Evolutionary conservation across 1,140 invertebrate species (phyloP).

Genomic region (Heliconius eleuchia): DNA sequence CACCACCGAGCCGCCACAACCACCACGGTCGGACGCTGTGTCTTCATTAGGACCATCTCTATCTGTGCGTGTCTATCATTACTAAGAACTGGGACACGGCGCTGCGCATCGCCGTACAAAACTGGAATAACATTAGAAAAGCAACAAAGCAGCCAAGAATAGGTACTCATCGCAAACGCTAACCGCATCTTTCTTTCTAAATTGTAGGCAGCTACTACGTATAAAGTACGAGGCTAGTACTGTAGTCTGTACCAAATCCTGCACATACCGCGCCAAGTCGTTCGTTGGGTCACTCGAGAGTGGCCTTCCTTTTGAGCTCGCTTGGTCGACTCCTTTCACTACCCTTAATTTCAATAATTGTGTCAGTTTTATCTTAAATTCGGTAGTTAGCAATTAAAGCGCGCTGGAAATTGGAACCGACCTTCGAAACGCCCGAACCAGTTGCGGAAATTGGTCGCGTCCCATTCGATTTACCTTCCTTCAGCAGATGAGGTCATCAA

Average conservation of each 20-base stretch:
- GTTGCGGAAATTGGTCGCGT: constrained; percentile 31
- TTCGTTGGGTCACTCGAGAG: constrained; percentile 30
- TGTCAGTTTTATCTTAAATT: constrained; percentile 28
- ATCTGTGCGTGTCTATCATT: constrained; percentile 14
- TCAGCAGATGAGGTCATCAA: constrained; percentile 34
- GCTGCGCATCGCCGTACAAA: neutral
- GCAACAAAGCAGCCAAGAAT: neutral
- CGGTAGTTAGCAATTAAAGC: constrained; percentile 30
- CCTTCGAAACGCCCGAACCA: constrained; percentile 31
- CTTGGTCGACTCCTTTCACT: constrained; percentile 40
- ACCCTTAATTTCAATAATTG: constrained; percentile 39
- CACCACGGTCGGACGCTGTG: neutral
- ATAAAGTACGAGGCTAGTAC: constrained; percentile 8
- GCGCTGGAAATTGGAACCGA: constrained; percentile 34
- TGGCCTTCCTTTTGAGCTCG: constrained; percentile 33
- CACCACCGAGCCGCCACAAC: neutral
- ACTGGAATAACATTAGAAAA: neutral
- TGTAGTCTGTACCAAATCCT: constrained; percentile 29
- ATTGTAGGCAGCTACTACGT: neutral
- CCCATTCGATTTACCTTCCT: constrained; percentile 37
- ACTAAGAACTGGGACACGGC: constrained; percentile 9
- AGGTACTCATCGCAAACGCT: neutral
- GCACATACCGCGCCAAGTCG: constrained; percentile 10
- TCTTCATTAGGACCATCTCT: constrained; percentile 20
- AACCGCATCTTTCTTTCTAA: neutral